Base-by-base conservation (phyloP, 2,888 invertebrate species). In the Amiota minor region DNA sequence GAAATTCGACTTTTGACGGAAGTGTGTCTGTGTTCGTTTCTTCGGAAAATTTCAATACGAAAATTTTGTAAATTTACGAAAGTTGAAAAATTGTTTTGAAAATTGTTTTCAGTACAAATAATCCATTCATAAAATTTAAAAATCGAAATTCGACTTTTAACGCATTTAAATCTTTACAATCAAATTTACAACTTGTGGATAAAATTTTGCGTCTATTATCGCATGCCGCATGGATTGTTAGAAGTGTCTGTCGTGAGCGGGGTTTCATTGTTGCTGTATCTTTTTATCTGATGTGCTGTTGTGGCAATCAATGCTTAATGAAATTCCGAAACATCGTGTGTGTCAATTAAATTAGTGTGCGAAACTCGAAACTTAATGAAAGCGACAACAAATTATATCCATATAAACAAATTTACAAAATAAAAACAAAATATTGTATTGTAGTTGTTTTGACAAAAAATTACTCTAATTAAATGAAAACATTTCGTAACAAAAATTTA, bases 331-430 rank as follows among this genome's bases (percentile, higher is more conserved):
- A 35, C 35, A 35, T 50, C 14, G 75, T 77, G 79, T 73, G 74
- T 78, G 76, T 76, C 74, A 79, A 78, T 81, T 79, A 76, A 75
- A 77, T 79, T 74, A 73, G 75, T 74, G 75, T 74, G 74, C 71
- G 75, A 77, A 75, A 77, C 75, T 77, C 71, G 75, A 77, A 75
- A 77, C 75, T 77, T 79, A 79, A 80, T 80, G 10, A 20, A 11
- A 10, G 59, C 59, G 20, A 59, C 72, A 78, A 35, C 6, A 35
- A 35, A 35, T 35, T 35, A 35, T 35, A 35, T n/a, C n/a, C n/a
- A n/a, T 35, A 35, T 35, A 35, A 35, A 35, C 35, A 35, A 35
- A 35, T 35, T 35, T 35, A 35, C 35, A 35, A 35, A 35, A 35
- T 35, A 4, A 35, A 35, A 35, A 35, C 76, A 75, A 72, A 72